These are phyloP conservation scores for Pseudochaenichthys georgianus DNA, from an alignment of 2,797 vertebrate genomes.

Conservation along the genomic window DNA sequence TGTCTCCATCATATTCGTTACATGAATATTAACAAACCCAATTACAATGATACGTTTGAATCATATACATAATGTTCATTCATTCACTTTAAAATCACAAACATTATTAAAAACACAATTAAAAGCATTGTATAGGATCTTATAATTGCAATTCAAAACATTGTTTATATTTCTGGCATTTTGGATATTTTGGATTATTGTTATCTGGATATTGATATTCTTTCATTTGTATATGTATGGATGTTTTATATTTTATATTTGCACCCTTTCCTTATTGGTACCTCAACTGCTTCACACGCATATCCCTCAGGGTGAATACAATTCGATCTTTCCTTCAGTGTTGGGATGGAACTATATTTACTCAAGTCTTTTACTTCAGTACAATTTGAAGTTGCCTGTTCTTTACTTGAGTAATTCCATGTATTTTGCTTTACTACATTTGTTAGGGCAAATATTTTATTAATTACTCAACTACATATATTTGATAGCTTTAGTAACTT, in stretches of 20 bases:
- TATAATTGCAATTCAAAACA: neutral
- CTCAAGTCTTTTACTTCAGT: too few species aligned
- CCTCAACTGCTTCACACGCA: neutral
- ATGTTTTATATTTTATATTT: constrained; percentile 1
- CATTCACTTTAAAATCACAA: neutral
- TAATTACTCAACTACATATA: too few species aligned
- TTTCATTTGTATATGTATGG: too few species aligned
- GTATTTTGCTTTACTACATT: too few species aligned
- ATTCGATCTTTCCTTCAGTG: too few species aligned
- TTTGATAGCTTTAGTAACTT: too few species aligned
- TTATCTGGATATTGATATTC: neutral
- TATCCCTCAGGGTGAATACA: neutral
- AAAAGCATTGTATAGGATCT: neutral
- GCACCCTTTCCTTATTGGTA: neutral
- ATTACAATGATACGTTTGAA: constrained; percentile 6
- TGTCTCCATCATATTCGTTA: neutral
- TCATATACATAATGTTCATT: neutral
- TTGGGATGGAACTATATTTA: too few species aligned
- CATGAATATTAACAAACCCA: neutral
- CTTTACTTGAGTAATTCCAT: too few species aligned
- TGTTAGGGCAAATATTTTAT: too few species aligned
- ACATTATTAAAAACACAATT: constrained; percentile 10
- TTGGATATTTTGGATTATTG: neutral
- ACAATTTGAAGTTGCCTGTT: too few species aligned
- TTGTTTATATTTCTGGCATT: neutral